Percentiles rank a stretch among this genome's conserved stretches.
These are phyloP conservation scores for Indri indri DNA, from an alignment of 2,113 vertebrate genomes.

Conservation along the genomic window DNA sequence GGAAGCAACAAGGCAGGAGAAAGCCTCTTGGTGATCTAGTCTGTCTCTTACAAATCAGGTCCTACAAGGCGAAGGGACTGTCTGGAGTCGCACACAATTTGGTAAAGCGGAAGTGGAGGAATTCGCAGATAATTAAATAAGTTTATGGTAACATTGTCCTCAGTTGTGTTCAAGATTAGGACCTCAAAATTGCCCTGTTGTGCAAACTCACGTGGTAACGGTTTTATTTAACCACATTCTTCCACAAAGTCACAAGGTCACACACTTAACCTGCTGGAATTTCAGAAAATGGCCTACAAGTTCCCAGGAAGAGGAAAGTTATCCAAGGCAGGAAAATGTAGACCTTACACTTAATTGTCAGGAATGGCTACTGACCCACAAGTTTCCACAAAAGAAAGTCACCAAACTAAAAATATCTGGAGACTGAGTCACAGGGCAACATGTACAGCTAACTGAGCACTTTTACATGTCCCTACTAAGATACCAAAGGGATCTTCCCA, in stretches of 20 bases:
- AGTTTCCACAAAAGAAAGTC: constrained; percentile 40
- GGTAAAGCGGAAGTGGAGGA: neutral
- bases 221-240: neutral
- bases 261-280: neutral
- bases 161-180: neutral
- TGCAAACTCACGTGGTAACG: neutral
- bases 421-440: constrained; percentile 36
- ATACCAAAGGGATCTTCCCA: neutral
- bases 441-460: neutral
- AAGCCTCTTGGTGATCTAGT: neutral
- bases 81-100: neutral
- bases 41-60: neutral
- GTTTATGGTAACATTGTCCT: neutral
- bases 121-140: neutral
- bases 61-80: neutral
- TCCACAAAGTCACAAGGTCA: neutral
- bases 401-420: constrained; percentile 48
- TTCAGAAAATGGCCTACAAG: neutral
- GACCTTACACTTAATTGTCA: constrained; percentile 9
- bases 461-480: neutral
- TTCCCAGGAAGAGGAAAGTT: neutral
- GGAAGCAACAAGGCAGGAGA: neutral
- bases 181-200: neutral
- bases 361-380: constrained; percentile 17
- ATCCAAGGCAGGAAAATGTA: neutral